phyloP scores from a whole-genome alignment of 1,140 invertebrate genomes.

The Musca vetustissima region DNA sequence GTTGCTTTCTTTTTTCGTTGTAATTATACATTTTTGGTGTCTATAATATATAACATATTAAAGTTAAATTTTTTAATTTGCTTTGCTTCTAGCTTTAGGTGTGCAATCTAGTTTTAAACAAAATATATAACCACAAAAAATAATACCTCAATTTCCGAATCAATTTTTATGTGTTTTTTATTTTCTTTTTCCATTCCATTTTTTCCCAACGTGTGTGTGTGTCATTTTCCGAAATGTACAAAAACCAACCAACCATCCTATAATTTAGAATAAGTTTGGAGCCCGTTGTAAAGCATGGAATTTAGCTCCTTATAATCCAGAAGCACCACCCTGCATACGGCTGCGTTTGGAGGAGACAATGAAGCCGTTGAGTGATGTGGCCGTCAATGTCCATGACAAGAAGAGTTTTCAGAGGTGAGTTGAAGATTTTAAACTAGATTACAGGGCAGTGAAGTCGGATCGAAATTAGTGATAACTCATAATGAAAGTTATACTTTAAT shows the following conservation, averaged over 20 bases:
- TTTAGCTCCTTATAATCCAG: conserved; percentile 62
- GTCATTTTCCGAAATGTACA: not conserved
- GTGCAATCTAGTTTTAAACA: conserved; percentile 1
- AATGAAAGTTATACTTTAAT: too few species aligned
- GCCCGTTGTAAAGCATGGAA: conserved; percentile 71
- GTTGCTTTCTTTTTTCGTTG: too few species aligned
- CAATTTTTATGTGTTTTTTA: not conserved
- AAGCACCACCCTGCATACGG: conserved; percentile 60
- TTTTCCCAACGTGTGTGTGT: too few species aligned
- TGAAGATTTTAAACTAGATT: too few species aligned
- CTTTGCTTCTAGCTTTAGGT: conserved; percentile 18
- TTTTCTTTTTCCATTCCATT: conserved; percentile 1
- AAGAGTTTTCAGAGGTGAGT: conserved; percentile 49
- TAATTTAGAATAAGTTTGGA: conserved; percentile 68
- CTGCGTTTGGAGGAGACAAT: conserved; percentile 65
- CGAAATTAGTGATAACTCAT: too few species aligned
- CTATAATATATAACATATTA: too few species aligned
- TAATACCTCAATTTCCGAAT: not conserved
- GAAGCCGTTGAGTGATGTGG: conserved; percentile 39
- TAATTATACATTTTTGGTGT: too few species aligned
- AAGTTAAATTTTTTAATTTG: not conserved
- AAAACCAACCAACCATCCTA: too few species aligned
- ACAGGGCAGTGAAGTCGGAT: too few species aligned
- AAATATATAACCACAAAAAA: not conserved
- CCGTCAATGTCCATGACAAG: conserved; percentile 45